Base-by-base conservation (phyloP, 2,888 invertebrate genomes). In the Actias luna region DNA sequence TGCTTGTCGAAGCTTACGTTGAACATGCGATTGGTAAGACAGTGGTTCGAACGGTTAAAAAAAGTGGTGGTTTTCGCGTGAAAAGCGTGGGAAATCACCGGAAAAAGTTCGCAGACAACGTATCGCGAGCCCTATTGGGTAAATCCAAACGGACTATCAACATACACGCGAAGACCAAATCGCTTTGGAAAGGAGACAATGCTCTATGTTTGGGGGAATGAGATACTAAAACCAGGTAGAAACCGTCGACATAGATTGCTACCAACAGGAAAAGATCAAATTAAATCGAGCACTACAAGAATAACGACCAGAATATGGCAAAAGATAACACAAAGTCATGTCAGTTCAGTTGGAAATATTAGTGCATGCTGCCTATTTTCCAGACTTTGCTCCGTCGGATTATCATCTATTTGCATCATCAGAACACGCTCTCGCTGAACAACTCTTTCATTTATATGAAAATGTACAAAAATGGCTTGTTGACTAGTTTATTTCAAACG, bases 81-180 rank as follows among this genome's bases (percentile, higher is more conserved):
- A 33, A 8, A 33, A 33, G 8, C 33, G 33, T 33, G 33, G 33
- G 8, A 33, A 8, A 33, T 8, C 8, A 33, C 5, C 33, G 33
- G n/a, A 33, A 33, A 33, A 33, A 7, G 33, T 33, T 33, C 8
- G 33, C 5, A 33, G 33, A 33, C 33, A 8, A 5, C 33, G 65
- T 77, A 82, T 64, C n/a, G 10, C 16, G 63, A 64, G 33, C 62
- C 59, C 75, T 76, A 70, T 82, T 36, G 36, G 1, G 36, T 36
- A 16, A 36, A 36, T 36, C 36, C 36, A 16, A 16, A 0, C 16
- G 36, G 16, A 36, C 36, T 4, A 36, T 36, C 16, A 14, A 36
- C 16, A 36, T 36, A 4, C 36, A 36, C 36, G 12, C 3, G 14
- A 36, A 36, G 14, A 10, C 2, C 16, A 36, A 16, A 16, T 36